These are phyloP conservation scores for Gadopsis bispinosus DNA, from an alignment of 2,797 vertebrate genomes.

Conservation along the genomic window DNA sequence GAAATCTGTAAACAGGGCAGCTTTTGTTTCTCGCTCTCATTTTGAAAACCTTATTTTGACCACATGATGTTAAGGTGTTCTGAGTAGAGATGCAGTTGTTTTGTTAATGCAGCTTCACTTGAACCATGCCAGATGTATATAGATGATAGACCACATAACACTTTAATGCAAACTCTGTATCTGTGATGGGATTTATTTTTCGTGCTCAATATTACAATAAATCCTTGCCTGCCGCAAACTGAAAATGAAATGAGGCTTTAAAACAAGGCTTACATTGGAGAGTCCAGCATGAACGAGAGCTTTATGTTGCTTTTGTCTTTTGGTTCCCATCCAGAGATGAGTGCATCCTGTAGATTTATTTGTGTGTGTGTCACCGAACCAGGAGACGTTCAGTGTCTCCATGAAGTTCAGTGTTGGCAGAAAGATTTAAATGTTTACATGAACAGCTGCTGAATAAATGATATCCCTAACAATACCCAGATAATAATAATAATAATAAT, in stretches of 20 bases:
- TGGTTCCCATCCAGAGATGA: conserved; percentile 2
- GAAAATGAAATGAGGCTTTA: no score
- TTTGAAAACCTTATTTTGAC: background rate
- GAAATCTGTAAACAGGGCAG: background rate
- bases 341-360: conserved; percentile 5
- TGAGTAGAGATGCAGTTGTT: background rate
- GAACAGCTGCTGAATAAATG: background rate
- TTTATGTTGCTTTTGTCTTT: conserved; percentile 8
- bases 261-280: background rate
- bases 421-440: conserved; percentile 4
- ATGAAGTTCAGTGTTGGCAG: background rate
- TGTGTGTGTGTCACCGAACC: conserved; percentile 5
- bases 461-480: background rate
- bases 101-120: background rate
- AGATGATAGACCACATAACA: background rate
- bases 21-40: background rate
- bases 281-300: background rate
- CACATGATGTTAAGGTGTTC: background rate
- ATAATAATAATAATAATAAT: no score
- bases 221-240: background rate
- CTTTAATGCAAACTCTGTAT: conserved; percentile 4
- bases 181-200: background rate
- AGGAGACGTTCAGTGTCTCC: background rate
- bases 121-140: background rate
- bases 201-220: background rate